phyloP scores from a whole-genome alignment of 2,888 invertebrate genomes.

The Tetragonula carbonaria region DNA sequence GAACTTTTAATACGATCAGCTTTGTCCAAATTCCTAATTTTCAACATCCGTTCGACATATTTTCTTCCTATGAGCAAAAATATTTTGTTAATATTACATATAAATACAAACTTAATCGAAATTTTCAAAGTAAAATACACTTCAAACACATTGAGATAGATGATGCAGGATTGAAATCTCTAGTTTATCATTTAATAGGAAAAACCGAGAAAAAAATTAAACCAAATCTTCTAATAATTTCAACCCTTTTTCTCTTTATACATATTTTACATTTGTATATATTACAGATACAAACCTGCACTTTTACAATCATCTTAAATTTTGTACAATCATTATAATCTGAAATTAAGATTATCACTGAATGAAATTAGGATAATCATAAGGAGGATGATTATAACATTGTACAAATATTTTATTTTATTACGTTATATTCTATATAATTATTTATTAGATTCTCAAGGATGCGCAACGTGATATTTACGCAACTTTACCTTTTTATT shows the following conservation, averaged over 20 bases:
- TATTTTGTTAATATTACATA: not conserved
- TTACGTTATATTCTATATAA: too few relatives aligned
- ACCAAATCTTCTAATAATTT: conserved; percentile 19
- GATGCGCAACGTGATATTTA: not conserved
- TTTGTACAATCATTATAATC: not conserved
- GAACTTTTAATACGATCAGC: not conserved
- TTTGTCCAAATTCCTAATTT: conserved; percentile 1
- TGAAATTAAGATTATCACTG: too few relatives aligned
- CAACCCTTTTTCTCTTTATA: not conserved
- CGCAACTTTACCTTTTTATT: conserved; percentile 40
- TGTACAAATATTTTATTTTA: too few relatives aligned
- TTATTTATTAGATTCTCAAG: too few relatives aligned
- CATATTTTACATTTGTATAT: not conserved
- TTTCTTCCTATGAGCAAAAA: conserved; percentile 14
- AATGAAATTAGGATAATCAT: too few relatives aligned
- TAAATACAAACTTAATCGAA: not conserved
- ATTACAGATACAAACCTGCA: too few relatives aligned
- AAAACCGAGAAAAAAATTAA: not conserved
- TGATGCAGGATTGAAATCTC: conserved; percentile 32
- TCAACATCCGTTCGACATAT: not conserved
- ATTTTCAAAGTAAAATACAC: not conserved
- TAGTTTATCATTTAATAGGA: conserved; percentile 5
- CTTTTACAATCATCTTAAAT: not conserved
- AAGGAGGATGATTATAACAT: too few relatives aligned
- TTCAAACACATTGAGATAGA: conserved; percentile 49